These are phyloP conservation scores for Medauroidea extradentata DNA, from an alignment of 1,140 invertebrate species.

Conservation along the genomic window DNA sequence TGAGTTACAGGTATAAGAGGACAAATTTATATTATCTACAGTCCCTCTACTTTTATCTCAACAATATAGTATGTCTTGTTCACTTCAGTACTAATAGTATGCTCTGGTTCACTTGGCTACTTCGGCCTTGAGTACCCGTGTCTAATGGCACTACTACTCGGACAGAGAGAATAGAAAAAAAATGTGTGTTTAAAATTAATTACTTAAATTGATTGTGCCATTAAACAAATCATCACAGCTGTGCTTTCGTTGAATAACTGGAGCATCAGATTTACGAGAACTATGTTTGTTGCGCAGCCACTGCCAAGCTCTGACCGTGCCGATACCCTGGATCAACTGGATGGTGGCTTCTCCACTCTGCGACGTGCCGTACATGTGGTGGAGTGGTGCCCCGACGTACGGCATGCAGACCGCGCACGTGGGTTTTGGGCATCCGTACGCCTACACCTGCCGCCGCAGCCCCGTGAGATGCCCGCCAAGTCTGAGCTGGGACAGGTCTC, in stretches of 20 bases:
- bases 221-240: neutral
- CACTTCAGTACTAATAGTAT: too few relatives aligned
- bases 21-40: too few relatives aligned
- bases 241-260: neutral
- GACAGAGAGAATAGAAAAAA: too few relatives aligned
- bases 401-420: slow-evolving; percentile 20
- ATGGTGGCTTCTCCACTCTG: slow-evolving; percentile 26
- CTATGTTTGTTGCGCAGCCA: neutral
- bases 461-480: slow-evolving; percentile 24
- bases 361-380: slow-evolving; percentile 34
- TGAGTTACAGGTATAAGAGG: too few relatives aligned
- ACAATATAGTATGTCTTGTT: too few relatives aligned
- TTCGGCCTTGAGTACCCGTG: too few relatives aligned
- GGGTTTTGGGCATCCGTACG: slow-evolving; percentile 44
- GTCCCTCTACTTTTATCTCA: too few relatives aligned
- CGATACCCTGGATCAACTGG: slow-evolving; percentile 20
- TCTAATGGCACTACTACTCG: too few relatives aligned
- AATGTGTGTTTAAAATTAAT: neutral
- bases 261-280: neutral
- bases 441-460: slow-evolving; percentile 39
- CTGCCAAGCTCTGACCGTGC: slow-evolving; percentile 20
- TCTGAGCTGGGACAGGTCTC: slow-evolving; percentile 34
- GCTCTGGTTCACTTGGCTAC: too few relatives aligned
- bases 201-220: neutral
- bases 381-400: slow-evolving; percentile 27